phyloP scores from a whole-genome alignment of 2,797 vertebrate species.

The Rhinoraja longicauda region DNA sequence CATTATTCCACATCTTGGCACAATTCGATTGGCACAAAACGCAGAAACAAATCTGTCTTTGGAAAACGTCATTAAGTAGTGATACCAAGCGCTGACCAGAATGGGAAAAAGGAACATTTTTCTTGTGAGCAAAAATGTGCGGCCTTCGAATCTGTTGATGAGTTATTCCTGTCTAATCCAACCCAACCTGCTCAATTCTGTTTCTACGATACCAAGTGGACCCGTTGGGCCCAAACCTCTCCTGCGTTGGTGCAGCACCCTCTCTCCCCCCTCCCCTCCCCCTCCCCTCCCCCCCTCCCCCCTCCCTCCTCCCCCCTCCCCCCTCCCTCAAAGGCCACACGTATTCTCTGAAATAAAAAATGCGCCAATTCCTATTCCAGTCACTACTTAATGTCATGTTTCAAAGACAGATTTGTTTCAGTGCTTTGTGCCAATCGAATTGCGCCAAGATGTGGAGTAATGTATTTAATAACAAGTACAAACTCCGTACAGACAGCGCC shows the following conservation, averaged over 20 bases:
- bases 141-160: background rate
- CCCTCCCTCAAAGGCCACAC: no score
- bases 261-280: no score
- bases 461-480: no score
- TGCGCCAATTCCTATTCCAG: background rate
- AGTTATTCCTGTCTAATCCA: background rate
- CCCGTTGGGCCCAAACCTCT: no score
- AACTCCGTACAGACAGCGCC: no score
- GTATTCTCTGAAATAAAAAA: no score
- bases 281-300: no score
- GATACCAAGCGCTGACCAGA: background rate
- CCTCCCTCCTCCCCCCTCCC: no score
- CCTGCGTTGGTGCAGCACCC: no score
- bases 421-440: background rate
- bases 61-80: background rate
- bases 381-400: background rate
- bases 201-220: no score
- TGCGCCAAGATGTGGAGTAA: background rate
- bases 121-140: background rate
- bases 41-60: background rate
- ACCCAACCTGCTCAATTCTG: background rate
- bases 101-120: background rate
- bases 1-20: background rate
- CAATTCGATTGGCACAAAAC: background rate
- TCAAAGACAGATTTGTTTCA: background rate